Base-by-base conservation (phyloP, 2,888 invertebrate genomes). In the Muschampia plurimacula region DNA sequence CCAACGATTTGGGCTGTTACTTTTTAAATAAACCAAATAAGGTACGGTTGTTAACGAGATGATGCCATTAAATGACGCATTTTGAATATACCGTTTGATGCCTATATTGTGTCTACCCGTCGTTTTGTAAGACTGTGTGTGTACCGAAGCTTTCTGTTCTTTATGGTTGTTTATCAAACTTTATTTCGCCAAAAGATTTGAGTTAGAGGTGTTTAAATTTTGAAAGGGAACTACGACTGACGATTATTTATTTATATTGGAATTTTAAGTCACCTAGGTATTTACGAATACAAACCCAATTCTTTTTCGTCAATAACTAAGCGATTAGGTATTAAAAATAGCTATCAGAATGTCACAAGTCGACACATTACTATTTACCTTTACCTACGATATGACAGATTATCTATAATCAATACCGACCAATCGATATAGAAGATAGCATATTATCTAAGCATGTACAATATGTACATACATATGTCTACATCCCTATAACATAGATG, bases 11-110 rank as follows among this genome's bases (percentile, higher is more conserved):
- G 91, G 90, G 85, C 84, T 86, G 89, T 91, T 92, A 88, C 89
- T 83, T 92, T 89, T 91, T 87, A 91, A 92, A 92, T 90, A 89
- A 90, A 88, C 90, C 89, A 86, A 89, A 89, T 87, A 87, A 88
- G 85, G 84, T 83, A 84, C 82, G 86, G 84, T 88, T 87, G 88
- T 87, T 91, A 90, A 89, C 86, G 90, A 87, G 84, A 84, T 82
- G 84, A 81, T 81, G 83, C 83, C 79, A 82, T 77, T 76, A 76
- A 78, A 75, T 74, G 75, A 71, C 73, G 72, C 75, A 75, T 76
- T 77, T 74, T 76, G 74, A 72, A 68, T 72, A 68, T 68, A 55
- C 68, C 67, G 68, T 64, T 72, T 72, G 72, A 63, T 72, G 46
- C 64, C 64, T 72, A 68, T 72, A 68, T 72, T 68, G 63, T 63